A percentile compares a stretch with the other conserved stretches of the same genome.
Conservation (phyloP, 2,888 invertebrate species). For the Phytoseiulus persimilis region DNA sequence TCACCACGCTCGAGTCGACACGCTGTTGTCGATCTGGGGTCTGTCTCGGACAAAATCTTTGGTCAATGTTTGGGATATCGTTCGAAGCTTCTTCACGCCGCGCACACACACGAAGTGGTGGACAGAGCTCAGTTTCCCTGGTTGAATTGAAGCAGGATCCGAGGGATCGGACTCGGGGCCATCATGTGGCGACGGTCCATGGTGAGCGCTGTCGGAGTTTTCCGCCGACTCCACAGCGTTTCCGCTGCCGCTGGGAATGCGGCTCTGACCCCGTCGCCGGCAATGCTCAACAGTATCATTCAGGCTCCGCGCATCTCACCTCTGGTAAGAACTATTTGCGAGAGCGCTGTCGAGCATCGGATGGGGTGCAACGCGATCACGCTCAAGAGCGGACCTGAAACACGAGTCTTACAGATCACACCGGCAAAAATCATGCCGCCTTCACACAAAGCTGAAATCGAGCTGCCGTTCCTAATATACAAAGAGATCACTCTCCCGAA, state of each 20-base stretch:
- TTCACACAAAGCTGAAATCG: constrained; percentile 6
- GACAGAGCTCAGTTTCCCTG: neutral
- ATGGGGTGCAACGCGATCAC: too few relatives aligned
- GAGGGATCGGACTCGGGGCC: neutral
- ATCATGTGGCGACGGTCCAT: neutral
- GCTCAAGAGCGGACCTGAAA: too few relatives aligned
- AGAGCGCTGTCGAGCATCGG: neutral
- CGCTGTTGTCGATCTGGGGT: neutral
- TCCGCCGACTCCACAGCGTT: neutral
- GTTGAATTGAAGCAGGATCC: neutral
- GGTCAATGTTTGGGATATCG: neutral
- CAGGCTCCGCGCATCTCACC: constrained; percentile 36
- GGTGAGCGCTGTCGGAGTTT: neutral
- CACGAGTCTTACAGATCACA: neutral
- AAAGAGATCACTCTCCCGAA: constrained; percentile 22
- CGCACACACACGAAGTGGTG: neutral
- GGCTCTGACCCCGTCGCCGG: neutral
- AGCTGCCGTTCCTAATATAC: neutral
- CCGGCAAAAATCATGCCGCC: neutral
- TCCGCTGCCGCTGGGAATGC: neutral
- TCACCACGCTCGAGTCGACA: neutral
- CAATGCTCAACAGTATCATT: neutral
- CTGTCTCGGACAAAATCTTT: neutral
- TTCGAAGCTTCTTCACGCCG: neutral
- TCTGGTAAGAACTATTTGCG: neutral